phyloP scores from a whole-genome alignment of 1,140 invertebrate genomes.

The Drosophila kanapiae region DNA sequence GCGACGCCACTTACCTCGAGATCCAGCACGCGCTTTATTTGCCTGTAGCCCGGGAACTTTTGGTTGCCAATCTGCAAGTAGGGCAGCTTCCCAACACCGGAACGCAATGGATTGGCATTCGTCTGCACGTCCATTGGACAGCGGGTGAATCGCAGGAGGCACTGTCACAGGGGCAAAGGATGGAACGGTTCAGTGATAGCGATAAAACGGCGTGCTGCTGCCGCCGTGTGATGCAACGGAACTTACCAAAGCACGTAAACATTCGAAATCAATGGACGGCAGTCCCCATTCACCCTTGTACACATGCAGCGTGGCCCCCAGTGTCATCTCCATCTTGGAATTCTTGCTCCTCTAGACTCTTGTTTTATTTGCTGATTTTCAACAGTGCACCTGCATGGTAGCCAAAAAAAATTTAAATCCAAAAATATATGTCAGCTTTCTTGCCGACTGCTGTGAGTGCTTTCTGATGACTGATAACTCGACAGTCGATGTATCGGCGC shows the following conservation, averaged over 20 bases:
- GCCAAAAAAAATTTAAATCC: conserved; percentile 39
- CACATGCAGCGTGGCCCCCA: conserved; percentile 87
- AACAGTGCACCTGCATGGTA: conserved; percentile 59
- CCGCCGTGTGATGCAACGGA: conserved; percentile 73
- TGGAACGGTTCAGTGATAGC: conserved; percentile 34
- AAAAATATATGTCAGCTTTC: conserved; percentile 48
- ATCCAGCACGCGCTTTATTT: conserved; percentile 80
- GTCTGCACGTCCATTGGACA: conserved; percentile 78
- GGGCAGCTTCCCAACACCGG: conserved; percentile 77
- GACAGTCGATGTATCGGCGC: conserved; percentile 13
- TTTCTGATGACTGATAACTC: conserved; percentile 39
- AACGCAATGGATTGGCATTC: conserved; percentile 78
- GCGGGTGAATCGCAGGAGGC: conserved; percentile 75
- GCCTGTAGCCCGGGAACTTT: conserved; percentile 78
- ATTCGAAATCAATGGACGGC: conserved; percentile 92
- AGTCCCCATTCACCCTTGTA: conserved; percentile 94
- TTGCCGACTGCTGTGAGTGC: conserved; percentile 13
- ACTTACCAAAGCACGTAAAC: conserved; percentile 91
- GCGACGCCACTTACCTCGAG: conserved; percentile 62
- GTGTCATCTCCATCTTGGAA: conserved; percentile 54
- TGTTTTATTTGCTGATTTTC: conserved; percentile 21
- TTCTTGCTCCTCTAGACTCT: conserved; percentile 26
- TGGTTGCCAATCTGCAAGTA: conserved; percentile 80
- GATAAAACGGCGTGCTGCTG: conserved; percentile 43
- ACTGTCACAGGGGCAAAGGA: conserved; percentile 41